Conservation (phyloP, 1,140 invertebrate genomes). For the Callitettix versicolor region DNA sequence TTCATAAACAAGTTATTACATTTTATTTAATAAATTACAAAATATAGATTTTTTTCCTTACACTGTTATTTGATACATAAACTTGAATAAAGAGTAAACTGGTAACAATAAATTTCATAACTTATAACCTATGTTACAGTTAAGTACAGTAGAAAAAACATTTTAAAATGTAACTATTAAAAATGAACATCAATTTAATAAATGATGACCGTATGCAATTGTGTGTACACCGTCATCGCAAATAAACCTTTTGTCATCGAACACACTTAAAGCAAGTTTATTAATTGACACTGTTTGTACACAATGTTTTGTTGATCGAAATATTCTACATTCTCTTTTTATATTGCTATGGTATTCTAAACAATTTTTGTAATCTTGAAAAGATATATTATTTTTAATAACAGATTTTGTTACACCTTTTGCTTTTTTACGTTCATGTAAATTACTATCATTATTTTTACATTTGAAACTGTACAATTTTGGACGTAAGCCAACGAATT, state of each 20-base stretch:
- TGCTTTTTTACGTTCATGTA: conserved; percentile 20
- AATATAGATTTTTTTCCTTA: too few relatives aligned
- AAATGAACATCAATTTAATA: too few relatives aligned
- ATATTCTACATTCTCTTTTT: conserved; percentile 5
- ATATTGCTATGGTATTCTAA: conserved; percentile 9
- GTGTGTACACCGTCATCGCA: conserved; percentile 12
- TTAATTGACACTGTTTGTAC: conserved; percentile 15
- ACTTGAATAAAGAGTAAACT: too few relatives aligned
- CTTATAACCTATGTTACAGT: too few relatives aligned
- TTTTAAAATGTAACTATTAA: too few relatives aligned
- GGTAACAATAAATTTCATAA: too few relatives aligned
- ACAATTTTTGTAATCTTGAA: conserved; percentile 17
- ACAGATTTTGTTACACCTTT: conserved; percentile 25
- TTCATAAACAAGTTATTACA: too few relatives aligned
- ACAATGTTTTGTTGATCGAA: conserved; percentile 16
- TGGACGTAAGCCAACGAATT: conserved; percentile 33
- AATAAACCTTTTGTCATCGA: conserved; percentile 20
- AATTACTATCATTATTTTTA: conserved; percentile 17
- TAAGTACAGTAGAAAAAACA: too few relatives aligned
- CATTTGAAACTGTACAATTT: conserved; percentile 34
- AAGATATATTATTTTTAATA: conserved; percentile 17
- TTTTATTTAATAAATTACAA: too few relatives aligned
- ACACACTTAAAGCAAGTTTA: conserved; percentile 10
- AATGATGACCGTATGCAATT: conserved; percentile 17
- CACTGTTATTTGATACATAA: too few relatives aligned